phyloP scores from a whole-genome alignment of 2,888 invertebrate genomes.

The Harpalus rufipes region DNA sequence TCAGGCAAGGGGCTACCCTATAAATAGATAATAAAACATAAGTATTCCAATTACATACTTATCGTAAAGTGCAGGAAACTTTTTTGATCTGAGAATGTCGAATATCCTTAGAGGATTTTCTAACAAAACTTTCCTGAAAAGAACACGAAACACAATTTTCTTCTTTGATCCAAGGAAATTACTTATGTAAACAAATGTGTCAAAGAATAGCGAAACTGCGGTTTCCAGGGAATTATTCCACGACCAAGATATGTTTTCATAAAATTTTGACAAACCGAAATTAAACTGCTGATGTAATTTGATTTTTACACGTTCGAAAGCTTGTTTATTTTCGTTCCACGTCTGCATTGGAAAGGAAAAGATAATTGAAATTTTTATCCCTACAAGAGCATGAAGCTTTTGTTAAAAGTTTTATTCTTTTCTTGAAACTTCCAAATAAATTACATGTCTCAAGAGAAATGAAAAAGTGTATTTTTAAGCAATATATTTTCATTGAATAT shows the following conservation, averaged over 20 bases:
- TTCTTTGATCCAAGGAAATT: constrained; percentile 38
- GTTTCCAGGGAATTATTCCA: not conserved
- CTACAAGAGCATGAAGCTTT: constrained; percentile 33
- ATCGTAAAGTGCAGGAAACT: not conserved
- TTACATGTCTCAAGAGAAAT: constrained; percentile 1
- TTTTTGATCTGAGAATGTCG: constrained; percentile 5
- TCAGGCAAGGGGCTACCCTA: no score
- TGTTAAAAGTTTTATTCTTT: constrained; percentile 30
- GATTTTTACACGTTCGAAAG: constrained; percentile 22
- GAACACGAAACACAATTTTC: constrained; percentile 29
- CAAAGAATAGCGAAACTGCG: constrained; percentile 7
- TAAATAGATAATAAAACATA: no score
- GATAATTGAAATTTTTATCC: constrained; percentile 39
- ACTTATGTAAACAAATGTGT: constrained; percentile 37
- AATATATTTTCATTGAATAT: not conserved
- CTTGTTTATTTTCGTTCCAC: constrained; percentile 30
- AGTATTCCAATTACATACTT: no score
- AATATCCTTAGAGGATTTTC: not conserved
- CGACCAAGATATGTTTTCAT: constrained; percentile 29
- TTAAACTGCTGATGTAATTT: constrained; percentile 26
- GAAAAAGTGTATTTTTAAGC: not conserved
- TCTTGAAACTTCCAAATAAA: constrained; percentile 24
- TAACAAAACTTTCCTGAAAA: constrained; percentile 9
- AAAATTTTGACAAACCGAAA: constrained; percentile 37
- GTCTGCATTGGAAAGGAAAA: constrained; percentile 23